phyloP scores from a whole-genome alignment of 2,797 vertebrate species.

The Tapirus indicus region DNA sequence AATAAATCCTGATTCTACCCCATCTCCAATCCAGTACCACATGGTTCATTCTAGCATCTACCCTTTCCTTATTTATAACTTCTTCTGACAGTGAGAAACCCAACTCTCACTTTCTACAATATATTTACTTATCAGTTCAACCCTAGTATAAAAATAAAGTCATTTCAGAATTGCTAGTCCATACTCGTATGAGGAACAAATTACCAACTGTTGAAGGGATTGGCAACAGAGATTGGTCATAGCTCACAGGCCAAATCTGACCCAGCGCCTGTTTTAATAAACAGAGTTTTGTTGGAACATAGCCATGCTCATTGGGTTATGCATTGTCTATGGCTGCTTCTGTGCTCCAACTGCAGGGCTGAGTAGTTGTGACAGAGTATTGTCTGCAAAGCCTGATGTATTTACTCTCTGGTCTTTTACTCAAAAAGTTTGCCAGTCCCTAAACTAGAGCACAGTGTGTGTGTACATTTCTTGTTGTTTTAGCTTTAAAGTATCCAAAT shows the following conservation, averaged over 20 bases:
- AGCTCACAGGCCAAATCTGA: background rate
- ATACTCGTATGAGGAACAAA: background rate
- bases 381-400: background rate
- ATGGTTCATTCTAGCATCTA: background rate
- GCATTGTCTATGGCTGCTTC: background rate
- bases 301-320: background rate
- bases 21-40: background rate
- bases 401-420: background rate
- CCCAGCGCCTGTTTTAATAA: background rate
- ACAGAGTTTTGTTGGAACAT: background rate
- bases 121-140: background rate
- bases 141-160: background rate
- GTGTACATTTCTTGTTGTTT: background rate
- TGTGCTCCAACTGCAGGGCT: background rate
- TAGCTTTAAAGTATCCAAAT: background rate
- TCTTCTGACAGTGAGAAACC: background rate
- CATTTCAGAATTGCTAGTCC: background rate
- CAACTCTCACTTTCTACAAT: background rate
- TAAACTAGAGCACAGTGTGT: background rate
- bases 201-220: background rate
- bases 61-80: background rate
- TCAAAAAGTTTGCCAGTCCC: background rate
- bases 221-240: background rate
- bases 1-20: background rate
- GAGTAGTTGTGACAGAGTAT: background rate